Percentiles rank a stretch among this genome's conserved stretches.
Evolutionary conservation across 2,797 vertebrate genomes (phyloP).

Genomic region (Poecilia picta): DNA sequence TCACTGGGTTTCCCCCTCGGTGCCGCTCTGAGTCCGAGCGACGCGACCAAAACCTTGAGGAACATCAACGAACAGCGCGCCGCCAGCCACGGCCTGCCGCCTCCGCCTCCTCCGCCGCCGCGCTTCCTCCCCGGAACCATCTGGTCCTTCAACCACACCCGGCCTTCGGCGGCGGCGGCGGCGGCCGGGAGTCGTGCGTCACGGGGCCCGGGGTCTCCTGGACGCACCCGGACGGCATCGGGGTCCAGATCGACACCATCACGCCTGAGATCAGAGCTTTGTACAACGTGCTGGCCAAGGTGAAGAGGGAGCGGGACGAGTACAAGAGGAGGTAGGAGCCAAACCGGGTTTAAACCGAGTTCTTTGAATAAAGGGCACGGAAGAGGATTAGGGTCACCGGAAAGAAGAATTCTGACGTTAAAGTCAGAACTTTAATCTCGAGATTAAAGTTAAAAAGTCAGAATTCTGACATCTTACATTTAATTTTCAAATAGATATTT

Average conservation of each 20-base stretch:
- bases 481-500: neutral
- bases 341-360: neutral
- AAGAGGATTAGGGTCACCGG: too few relatives aligned
- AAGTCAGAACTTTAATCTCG: too few relatives aligned
- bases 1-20: conserved; percentile 35
- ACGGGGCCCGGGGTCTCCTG: conserved; percentile 85
- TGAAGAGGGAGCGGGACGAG: conserved; percentile 92
- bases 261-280: conserved; percentile 92
- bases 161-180: conserved; percentile 78
- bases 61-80: conserved; percentile 64
- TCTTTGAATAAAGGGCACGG: neutral
- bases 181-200: conserved; percentile 81
- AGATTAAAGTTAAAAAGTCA: too few relatives aligned
- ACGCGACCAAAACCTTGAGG: conserved; percentile 41
- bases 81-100: conserved; percentile 1
- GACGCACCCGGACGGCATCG: conserved; percentile 89
- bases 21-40: conserved; percentile 60
- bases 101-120: conserved; percentile 64
- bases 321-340: conserved; percentile 89
- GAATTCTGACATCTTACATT: neutral
- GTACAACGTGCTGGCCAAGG: conserved; percentile 94
- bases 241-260: conserved; percentile 93
- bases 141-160: conserved; percentile 88
- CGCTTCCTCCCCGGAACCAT: conserved; percentile 85
- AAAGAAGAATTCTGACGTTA: too few relatives aligned